Evolutionary conservation across 2,888 invertebrate species (phyloP), one percentile per base, ranked within the genome.

Genomic region (Drosophila demipolita): DNA sequence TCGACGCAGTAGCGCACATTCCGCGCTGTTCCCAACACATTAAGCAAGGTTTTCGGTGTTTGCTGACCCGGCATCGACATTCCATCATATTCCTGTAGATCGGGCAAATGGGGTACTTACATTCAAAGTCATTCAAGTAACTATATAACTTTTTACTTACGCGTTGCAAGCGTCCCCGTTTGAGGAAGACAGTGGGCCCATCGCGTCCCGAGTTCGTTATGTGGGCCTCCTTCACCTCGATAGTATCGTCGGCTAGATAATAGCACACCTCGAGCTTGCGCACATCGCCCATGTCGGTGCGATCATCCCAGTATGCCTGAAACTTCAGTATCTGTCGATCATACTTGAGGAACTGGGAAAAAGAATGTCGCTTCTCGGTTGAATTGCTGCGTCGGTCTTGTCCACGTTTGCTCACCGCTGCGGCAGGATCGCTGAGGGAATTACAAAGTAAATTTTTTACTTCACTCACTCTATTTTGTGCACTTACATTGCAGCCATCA

Each of bases 251-350:
- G 0, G 97, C 95, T 52, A 98, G 94, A 93, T 96, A 98, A 91
- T 97, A 98, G 88, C 96, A 96, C 12, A 98, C 94, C 90, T 97
- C 96, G 68, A 98, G 93, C 84, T 96, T 94, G 77, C 98, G 96
- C 32, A 97, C 93, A 67, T 95, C 95, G 0, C 98, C 98, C 90
- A 96, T 96, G 88, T 96, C 95, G 2, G 95, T 95, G 9, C 96
- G 95, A 91, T 98, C 98, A 91, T 98, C 98, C 98, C 98, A 98
- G 91, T 96, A 97, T n/a, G 96, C 98, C 85, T 95, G 95, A 93
- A 98, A 98, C 80, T 97, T 95, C 89, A 94, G 82, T 92, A 93
- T 94, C 92, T 96, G 95, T 84, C 96, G 94, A 93, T 98, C 98
- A 89, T 96, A 96, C 83, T 96, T 96, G 61, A 98, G 93, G 93